Percentiles rank a stretch among this genome's conserved stretches.
These are phyloP conservation scores for Helicoverpa zea DNA, from an alignment of 1,140 invertebrate genomes.

Conservation along the genomic window DNA sequence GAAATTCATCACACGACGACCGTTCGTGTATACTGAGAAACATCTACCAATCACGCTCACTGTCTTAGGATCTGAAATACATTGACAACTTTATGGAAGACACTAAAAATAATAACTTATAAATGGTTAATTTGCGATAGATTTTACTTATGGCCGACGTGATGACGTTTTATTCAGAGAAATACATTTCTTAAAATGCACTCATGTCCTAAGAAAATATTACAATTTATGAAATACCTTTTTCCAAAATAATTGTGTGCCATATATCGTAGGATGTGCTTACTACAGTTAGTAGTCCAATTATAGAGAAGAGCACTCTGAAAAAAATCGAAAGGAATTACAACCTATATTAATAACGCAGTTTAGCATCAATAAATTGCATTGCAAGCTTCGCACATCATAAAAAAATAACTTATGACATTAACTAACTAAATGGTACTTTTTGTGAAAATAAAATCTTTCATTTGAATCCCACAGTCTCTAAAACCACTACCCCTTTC, in stretches of 20 bases:
- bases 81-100: no score
- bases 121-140: no score
- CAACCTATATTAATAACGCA: slow-evolving; percentile 1
- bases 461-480: no score
- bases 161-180: background rate
- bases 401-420: no score
- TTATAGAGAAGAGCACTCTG: slow-evolving; percentile 61
- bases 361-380: no score
- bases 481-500: no score
- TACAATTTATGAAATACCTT: slow-evolving; percentile 42
- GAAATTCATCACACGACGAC: slow-evolving; percentile 74
- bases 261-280: slow-evolving; percentile 63
- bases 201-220: background rate
- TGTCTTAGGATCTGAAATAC: slow-evolving; percentile 44
- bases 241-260: slow-evolving; percentile 55
- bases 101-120: no score
- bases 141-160: no score
- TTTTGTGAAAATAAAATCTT: background rate
- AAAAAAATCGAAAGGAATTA: slow-evolving; percentile 34
- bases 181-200: background rate
- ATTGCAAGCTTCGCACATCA: no score
- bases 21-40: slow-evolving; percentile 86
- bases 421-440: no score
- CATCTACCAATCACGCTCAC: background rate
- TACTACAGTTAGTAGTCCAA: slow-evolving; percentile 59